These are phyloP conservation scores for Epinotia demarniana DNA, from an alignment of 2,888 invertebrate species.

Conservation along the genomic window DNA sequence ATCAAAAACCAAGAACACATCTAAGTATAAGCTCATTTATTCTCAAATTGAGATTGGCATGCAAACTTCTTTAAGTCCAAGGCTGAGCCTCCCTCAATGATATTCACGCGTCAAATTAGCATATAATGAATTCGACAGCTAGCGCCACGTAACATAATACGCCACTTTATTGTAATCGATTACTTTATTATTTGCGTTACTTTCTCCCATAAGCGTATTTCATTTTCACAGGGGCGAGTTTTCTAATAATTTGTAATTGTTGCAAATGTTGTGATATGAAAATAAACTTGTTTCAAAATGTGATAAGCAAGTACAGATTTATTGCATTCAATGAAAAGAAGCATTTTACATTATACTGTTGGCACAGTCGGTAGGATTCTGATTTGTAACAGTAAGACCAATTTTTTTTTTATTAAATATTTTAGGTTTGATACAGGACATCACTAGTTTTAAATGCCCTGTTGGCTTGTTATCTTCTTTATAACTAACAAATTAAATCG, in stretches of 20 bases:
- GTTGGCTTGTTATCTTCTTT: too few species aligned
- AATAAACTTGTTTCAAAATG: too few species aligned
- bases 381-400: too few species aligned
- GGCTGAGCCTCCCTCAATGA: not conserved
- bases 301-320: too few species aligned
- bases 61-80: not conserved
- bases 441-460: too few species aligned
- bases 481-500: too few species aligned
- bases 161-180: conserved; percentile 29
- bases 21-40: not conserved
- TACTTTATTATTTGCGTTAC: not conserved
- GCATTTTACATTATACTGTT: too few species aligned
- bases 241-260: not conserved
- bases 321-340: too few species aligned
- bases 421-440: too few species aligned
- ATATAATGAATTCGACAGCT: conserved; percentile 27
- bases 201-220: conserved; percentile 3
- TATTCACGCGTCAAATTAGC: conserved; percentile 36
- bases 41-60: not conserved
- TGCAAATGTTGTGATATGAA: not conserved
- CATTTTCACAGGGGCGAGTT: not conserved
- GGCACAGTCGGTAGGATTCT: too few species aligned
- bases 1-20: not conserved
- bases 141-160: conserved; percentile 13
- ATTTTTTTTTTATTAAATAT: too few species aligned